Evolutionary conservation across 2,113 vertebrate genomes (phyloP).

Genomic region (Aramus guarauna): DNA sequence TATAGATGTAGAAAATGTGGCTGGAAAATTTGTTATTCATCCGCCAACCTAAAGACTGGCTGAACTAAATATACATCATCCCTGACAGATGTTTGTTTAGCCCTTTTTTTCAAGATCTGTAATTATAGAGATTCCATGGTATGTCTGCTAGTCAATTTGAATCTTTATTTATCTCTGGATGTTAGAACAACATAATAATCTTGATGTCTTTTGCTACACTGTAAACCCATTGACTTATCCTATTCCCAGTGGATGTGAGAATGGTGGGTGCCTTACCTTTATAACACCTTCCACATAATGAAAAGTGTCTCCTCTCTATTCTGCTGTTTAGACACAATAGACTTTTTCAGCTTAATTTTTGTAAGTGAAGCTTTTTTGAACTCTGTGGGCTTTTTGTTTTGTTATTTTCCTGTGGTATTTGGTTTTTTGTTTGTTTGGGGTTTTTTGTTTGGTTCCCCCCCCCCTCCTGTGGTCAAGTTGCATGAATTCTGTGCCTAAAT

Average conservation of each 20-base stretch:
- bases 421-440: no score
- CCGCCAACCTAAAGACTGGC: background rate
- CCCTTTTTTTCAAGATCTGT: background rate
- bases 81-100: slow-evolving; percentile 34
- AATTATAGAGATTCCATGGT: background rate
- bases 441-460: background rate
- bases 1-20: background rate
- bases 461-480: background rate
- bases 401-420: no score
- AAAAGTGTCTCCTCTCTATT: background rate
- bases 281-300: background rate
- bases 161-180: background rate
- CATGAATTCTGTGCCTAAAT: background rate
- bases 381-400: background rate
- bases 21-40: background rate
- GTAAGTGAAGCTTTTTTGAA: background rate
- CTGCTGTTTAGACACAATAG: background rate
- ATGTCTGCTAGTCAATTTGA: background rate
- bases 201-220: background rate
- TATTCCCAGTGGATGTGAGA: background rate
- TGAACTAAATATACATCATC: background rate
- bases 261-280: background rate
- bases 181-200: background rate
- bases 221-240: background rate
- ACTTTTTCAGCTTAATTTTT: background rate